phyloP scores from a whole-genome alignment of 2,797 vertebrate genomes.

The Pampus argenteus region DNA sequence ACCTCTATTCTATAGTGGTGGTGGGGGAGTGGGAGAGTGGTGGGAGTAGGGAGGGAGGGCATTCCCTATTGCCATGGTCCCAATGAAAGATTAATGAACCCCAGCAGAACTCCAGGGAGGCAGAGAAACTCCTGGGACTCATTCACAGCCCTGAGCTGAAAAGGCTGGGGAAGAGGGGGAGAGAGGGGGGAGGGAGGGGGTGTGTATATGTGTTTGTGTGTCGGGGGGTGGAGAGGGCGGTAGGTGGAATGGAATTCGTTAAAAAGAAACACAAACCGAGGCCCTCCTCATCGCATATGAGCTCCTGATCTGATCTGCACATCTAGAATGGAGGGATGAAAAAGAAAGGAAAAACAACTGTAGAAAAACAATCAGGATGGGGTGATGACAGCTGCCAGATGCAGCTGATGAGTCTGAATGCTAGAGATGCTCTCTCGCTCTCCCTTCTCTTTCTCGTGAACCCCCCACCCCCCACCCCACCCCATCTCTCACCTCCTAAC shows the following conservation, averaged over 20 bases:
- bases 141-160: constrained; percentile 86
- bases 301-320: constrained; percentile 67
- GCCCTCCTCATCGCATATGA: constrained; percentile 45
- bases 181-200: constrained; percentile 41
- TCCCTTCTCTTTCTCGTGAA: constrained; percentile 9
- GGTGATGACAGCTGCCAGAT: constrained; percentile 76
- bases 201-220: constrained; percentile 55
- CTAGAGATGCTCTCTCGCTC: constrained; percentile 47
- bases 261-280: constrained; percentile 75
- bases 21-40: constrained; percentile 29
- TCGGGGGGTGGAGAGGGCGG: constrained; percentile 17
- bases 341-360: constrained; percentile 25
- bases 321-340: constrained; percentile 49
- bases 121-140: constrained; percentile 85
- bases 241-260: constrained; percentile 69
- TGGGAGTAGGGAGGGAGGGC: constrained; percentile 32
- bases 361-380: constrained; percentile 39
- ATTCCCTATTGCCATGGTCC: constrained; percentile 84
- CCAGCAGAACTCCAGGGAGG: constrained; percentile 86
- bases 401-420: constrained; percentile 70
- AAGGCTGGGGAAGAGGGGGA: constrained; percentile 72
- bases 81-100: constrained; percentile 90
- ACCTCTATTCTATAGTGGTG: constrained; percentile 45
- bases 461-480: not conserved
- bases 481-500: constrained; percentile 66